These are phyloP conservation scores for Oconnorella tubifera DNA, from an alignment of 2,888 invertebrate species.

Conservation along the genomic window DNA sequence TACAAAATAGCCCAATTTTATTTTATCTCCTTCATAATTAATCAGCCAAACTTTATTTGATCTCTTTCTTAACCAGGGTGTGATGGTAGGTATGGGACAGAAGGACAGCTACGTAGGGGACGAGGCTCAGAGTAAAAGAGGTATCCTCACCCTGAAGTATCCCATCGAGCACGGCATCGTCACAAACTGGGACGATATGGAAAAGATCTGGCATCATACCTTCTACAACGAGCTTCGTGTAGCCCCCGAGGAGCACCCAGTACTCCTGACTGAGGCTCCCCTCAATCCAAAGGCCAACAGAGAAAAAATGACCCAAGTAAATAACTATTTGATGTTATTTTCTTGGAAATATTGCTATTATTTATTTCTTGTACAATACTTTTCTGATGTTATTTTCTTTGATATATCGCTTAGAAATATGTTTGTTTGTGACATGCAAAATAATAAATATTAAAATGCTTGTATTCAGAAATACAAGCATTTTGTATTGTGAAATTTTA, in stretches of 20 bases:
- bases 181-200: slow-evolving; percentile 63
- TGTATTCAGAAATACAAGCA: too few species aligned
- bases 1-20: too few species aligned
- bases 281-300: slow-evolving; percentile 55
- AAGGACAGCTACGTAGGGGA: slow-evolving; percentile 49
- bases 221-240: slow-evolving; percentile 91
- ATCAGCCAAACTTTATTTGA: too few species aligned
- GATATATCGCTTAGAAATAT: too few species aligned
- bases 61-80: too few species aligned
- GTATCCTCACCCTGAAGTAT: slow-evolving; percentile 49
- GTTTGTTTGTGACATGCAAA: too few species aligned
- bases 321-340: not conserved
- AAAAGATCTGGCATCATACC: slow-evolving; percentile 98
- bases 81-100: slow-evolving; percentile 39
- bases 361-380: too few species aligned
- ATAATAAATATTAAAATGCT: not conserved
- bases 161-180: slow-evolving; percentile 49
- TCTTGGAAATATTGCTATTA: too few species aligned
- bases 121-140: slow-evolving; percentile 49
- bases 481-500: too few species aligned
- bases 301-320: slow-evolving; percentile 38
- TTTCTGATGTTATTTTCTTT: too few species aligned
- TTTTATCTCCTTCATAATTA: too few species aligned
- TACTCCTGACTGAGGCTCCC: slow-evolving; percentile 89
- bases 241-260: slow-evolving; percentile 90